Conservation (phyloP, 2,797 vertebrate species). For the Gymnoscopelus braueri region DNA sequence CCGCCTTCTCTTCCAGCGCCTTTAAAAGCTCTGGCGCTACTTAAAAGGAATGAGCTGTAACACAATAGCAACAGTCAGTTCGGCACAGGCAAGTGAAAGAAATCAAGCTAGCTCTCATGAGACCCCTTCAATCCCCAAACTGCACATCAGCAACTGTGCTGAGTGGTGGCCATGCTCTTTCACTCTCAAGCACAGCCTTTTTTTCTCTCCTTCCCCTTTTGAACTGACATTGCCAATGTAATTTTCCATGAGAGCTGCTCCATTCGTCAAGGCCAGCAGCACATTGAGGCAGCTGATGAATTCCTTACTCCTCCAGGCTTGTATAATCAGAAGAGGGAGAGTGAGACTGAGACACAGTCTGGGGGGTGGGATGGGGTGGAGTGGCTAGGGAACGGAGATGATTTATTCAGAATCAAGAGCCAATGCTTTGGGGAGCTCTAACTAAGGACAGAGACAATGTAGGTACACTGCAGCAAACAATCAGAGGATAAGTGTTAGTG, state of each 20-base stretch:
- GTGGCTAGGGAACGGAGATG: conserved; percentile 54
- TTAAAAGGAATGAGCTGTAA: conserved; percentile 67
- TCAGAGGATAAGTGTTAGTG: conserved; percentile 44
- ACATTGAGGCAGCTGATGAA: conserved; percentile 69
- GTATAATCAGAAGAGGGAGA: conserved; percentile 76
- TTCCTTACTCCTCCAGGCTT: conserved; percentile 71
- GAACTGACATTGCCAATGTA: conserved; percentile 71
- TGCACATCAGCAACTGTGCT: conserved; percentile 60
- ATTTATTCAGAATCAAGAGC: conserved; percentile 71
- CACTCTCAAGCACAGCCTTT: conserved; percentile 59
- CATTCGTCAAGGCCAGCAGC: conserved; percentile 76
- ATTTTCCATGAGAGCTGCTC: conserved; percentile 78
- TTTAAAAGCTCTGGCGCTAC: conserved; percentile 47
- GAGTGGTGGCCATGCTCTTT: conserved; percentile 62
- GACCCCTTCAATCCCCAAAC: conserved; percentile 48
- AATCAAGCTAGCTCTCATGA: conserved; percentile 60
- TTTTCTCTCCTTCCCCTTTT: conserved; percentile 49
- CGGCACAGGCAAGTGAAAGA: conserved; percentile 55
- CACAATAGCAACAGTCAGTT: conserved; percentile 68
- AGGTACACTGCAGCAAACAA: conserved; percentile 49
- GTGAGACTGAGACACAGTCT: conserved; percentile 56
- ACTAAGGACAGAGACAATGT: conserved; percentile 59
- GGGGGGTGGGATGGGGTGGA: conserved; percentile 67
- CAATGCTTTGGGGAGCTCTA: conserved; percentile 68
- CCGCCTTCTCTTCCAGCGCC: conserved; percentile 47